Conservation (phyloP, 2,888 invertebrate genomes). For the Hydroisotoma schaefferi region DNA sequence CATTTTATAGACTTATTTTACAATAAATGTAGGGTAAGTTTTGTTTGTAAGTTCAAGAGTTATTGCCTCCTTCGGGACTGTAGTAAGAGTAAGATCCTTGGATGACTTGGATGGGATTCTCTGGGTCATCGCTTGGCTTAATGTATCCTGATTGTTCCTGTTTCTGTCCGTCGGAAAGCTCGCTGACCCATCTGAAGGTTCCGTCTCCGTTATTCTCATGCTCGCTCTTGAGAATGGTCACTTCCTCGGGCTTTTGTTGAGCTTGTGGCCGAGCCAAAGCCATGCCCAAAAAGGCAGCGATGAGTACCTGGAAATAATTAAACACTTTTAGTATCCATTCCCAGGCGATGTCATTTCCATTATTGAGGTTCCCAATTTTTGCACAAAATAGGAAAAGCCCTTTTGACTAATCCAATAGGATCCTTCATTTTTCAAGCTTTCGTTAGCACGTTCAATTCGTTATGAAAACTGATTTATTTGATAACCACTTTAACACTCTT, state of each 20-base stretch:
- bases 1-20: background rate
- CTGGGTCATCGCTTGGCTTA: constrained; percentile 40
- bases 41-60: too few relatives aligned
- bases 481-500: too few relatives aligned
- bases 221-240: constrained; percentile 38
- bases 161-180: constrained; percentile 36
- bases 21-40: background rate
- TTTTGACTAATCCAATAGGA: too few relatives aligned
- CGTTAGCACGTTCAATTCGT: too few relatives aligned
- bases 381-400: too few relatives aligned
- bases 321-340: constrained; percentile 16
- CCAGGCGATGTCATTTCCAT: too few relatives aligned
- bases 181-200: constrained; percentile 37
- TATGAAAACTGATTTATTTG: too few relatives aligned
- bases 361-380: too few relatives aligned
- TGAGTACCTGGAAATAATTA: constrained; percentile 23
- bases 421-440: too few relatives aligned
- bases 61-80: constrained; percentile 9
- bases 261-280: constrained; percentile 38
- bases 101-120: constrained; percentile 43
- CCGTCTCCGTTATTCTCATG: constrained; percentile 45
- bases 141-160: constrained; percentile 36
- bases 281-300: constrained; percentile 35
- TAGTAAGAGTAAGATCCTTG: constrained; percentile 45
- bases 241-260: background rate